These are phyloP conservation scores for Penaeus japonicus DNA, from an alignment of 1,140 invertebrate species.

Conservation along the genomic window DNA sequence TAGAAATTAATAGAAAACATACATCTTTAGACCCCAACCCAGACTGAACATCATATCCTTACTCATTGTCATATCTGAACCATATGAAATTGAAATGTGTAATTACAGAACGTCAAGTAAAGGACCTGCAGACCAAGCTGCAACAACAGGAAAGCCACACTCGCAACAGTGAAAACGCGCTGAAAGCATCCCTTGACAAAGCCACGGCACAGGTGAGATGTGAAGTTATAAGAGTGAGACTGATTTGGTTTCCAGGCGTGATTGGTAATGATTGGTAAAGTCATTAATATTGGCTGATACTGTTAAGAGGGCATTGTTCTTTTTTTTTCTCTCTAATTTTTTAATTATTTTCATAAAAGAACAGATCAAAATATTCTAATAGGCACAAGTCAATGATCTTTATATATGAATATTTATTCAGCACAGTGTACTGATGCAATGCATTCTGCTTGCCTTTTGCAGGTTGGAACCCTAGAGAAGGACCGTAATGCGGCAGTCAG, in stretches of 20 bases:
- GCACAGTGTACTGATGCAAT: not conserved
- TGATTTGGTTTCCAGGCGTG: not conserved
- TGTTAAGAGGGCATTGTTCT: no score
- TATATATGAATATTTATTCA: not conserved
- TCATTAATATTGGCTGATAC: not conserved
- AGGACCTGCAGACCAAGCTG: constrained; percentile 29
- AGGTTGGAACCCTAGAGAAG: not conserved
- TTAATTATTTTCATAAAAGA: no score
- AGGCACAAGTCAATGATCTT: not conserved
- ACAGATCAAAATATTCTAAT: no score
- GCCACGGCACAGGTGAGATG: constrained; percentile 23
- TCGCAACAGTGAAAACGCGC: constrained; percentile 34
- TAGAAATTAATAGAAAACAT: no score
- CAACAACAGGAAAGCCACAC: constrained; percentile 32
- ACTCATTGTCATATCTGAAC: no score
- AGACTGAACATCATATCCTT: no score
- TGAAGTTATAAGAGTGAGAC: constrained; percentile 63
- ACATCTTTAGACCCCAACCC: no score
- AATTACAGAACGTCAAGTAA: constrained; percentile 10
- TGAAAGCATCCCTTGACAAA: constrained; percentile 45
- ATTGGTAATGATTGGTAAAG: not conserved
- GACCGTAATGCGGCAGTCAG: not conserved
- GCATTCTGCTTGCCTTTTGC: not conserved
- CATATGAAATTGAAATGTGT: no score
- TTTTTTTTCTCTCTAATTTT: no score